phyloP scores from a whole-genome alignment of 2,888 invertebrate genomes.

The Amiota minor region DNA sequence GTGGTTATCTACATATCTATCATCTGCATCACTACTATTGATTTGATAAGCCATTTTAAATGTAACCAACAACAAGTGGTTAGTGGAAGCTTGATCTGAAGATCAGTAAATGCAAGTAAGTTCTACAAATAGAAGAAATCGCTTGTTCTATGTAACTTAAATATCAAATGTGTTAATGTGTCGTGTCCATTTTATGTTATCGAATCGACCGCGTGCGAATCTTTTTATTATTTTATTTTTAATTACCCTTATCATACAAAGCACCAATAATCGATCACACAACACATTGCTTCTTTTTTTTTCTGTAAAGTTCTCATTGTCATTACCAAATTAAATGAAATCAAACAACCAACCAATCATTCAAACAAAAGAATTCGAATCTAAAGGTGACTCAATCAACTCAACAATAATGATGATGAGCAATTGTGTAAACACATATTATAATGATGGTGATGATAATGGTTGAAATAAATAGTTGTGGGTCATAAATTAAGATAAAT shows the following conservation, averaged over 20 bases:
- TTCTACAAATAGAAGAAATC: neutral
- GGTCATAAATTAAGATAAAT: conserved; percentile 13
- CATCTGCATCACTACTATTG: neutral
- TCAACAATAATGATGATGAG: neutral
- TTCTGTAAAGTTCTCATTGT: too few species aligned
- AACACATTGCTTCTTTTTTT: too few species aligned
- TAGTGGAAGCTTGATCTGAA: too few species aligned
- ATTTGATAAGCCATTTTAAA: conserved; percentile 12
- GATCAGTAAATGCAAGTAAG: too few species aligned
- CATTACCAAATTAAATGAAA: neutral
- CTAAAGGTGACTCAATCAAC: neutral
- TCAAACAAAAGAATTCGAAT: neutral
- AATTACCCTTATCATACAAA: conserved; percentile 17
- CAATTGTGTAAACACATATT: conserved; percentile 7
- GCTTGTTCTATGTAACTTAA: neutral
- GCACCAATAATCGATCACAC: conserved; percentile 6
- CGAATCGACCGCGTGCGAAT: conserved; percentile 7
- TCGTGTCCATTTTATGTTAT: neutral
- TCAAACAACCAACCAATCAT: neutral
- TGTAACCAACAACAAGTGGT: neutral
- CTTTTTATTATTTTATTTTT: conserved; percentile 12
- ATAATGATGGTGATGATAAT: conserved; percentile 27
- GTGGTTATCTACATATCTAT: conserved; percentile 30
- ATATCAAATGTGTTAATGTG: neutral
- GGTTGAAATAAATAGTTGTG: conserved; percentile 40